Evolutionary conservation across 2,113 vertebrate genomes (phyloP), one percentile per base, ranked within the genome.

Genomic region (Vicugna pacos): DNA sequence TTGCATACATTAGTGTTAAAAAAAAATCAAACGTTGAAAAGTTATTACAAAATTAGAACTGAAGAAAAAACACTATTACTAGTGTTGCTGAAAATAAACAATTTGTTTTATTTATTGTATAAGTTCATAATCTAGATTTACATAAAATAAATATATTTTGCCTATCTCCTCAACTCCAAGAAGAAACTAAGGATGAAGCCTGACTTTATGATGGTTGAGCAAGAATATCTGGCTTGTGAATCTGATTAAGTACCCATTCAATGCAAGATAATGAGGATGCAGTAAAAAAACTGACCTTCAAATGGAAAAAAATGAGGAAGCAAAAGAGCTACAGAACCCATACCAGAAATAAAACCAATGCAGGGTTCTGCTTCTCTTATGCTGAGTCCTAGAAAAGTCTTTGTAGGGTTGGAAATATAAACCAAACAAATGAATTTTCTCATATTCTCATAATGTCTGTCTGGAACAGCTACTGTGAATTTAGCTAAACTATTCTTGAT

Each of bases 261-360:
- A 82, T 92, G 35, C 50, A 87, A 65, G 30, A 70, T 69, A 81
- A 72, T 54, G 13, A 88, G 38, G 48, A 19, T 15, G 46, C 24
- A 54, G 20, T 72, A 93, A 65, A 24, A 88, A 94, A 94, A 75
- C 10, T 72, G 5, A 2, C 11, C 11, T 20, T 1, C 4, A 72
- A 42, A 14, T 62, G 42, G 5, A 17, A 38, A 69, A 56, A 60
- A 19, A 93, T 19, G 46, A 62, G 70, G 19, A 46, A 56, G 12
- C 2, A 64, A 85, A 77, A 79, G 52, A 54, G 77, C 24, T 60
- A 35, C 35, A 72, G 79, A 91, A 30, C 4, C 6, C 30, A 77
- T 56, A 89, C 8, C 56, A 91, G 65, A 84, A 97, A n/a, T 60
- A 81, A 94, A 89, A 26, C n/a, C 48, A 83, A 16, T 50, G 54